Evolutionary conservation across 2,888 invertebrate species (phyloP), one percentile per base, ranked within the genome.

Genomic region (Mallateleia sp.): DNA sequence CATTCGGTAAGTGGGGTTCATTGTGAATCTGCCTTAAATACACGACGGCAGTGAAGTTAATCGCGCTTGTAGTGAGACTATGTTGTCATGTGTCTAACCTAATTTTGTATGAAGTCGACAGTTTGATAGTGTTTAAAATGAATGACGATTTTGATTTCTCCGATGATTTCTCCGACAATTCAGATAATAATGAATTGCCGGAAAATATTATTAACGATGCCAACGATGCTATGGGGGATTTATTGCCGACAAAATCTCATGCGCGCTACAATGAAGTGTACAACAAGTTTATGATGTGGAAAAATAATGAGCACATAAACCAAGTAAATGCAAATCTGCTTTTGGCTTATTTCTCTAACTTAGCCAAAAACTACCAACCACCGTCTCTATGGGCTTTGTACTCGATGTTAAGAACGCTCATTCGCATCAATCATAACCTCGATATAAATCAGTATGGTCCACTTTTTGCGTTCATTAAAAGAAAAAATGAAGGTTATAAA

Each of bases 401-500:
- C 14, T 71, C 56, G 5, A 71, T 71, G 71, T 28, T 72, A 15
- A 72, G 47, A 72, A 32, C 15, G 7, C 8, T 58, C 1, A 47
- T 72, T 0, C 18, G 18, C 0, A 47, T 60, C 1, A 22, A 72
- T 1, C 47, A 60, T 22, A 45, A 47, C 32, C 22, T 72, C 9
- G 47, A 71, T n/a, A 71, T 71, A 18, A 18, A 25, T 22, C 8
- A 24, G n/a, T 56, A 42, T 25, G n/a, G 1, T 0, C 56, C 56
- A 0, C n/a, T 71, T 11, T 0, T 58, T 32, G 42, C 45, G 0
- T 72, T 72, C 14, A 71, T 72, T 0, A 72, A 72, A 45, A 15
- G 72, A 1, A 72, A 72, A 58, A 72, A 72, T 15, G 72, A 62
- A n/a, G 74, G 74, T 4, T 74, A 74, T 22, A 47, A 62, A 18